Percentiles rank a stretch among this genome's conserved stretches.
phyloP scores from a whole-genome alignment of 2,113 vertebrate species.

The Python bivittatus region DNA sequence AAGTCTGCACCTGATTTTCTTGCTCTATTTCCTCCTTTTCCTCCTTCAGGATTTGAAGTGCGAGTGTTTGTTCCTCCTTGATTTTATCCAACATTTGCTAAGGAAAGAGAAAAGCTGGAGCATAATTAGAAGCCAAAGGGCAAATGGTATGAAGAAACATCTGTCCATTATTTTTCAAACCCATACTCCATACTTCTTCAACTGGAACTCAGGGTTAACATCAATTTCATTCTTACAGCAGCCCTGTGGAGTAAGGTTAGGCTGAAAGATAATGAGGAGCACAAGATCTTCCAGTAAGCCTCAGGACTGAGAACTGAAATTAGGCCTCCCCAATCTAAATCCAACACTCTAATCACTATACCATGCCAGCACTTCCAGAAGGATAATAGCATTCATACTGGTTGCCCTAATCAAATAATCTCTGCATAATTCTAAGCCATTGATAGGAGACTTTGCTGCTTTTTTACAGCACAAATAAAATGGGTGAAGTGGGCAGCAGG shows the following conservation, averaged over 20 bases:
- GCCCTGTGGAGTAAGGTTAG: background rate
- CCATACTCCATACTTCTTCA: background rate
- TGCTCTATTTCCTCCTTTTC: slow-evolving; percentile 41
- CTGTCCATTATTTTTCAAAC: background rate
- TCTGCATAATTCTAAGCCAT: background rate
- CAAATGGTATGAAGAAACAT: background rate
- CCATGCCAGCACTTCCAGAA: background rate
- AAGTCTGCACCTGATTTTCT: slow-evolving; percentile 55
- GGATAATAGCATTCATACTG: background rate
- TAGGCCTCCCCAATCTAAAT: background rate
- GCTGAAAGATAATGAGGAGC: background rate
- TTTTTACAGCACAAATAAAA: background rate
- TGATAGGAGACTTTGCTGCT: background rate
- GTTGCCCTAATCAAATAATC: background rate
- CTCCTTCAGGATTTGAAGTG: slow-evolving; percentile 38
- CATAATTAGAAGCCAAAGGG: background rate
- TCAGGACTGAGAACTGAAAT: background rate
- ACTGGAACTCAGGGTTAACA: background rate
- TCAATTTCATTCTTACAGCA: background rate
- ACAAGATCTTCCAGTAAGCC: background rate
- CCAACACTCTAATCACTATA: background rate
- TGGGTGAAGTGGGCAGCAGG: background rate
- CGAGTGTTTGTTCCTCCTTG: slow-evolving; percentile 43
- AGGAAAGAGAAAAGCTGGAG: background rate
- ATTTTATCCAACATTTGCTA: slow-evolving; percentile 55